Percentiles rank a stretch among this genome's conserved stretches.
Evolutionary conservation across 2,113 vertebrate species (phyloP).

Genomic region (Ramphastos sulfuratus): DNA sequence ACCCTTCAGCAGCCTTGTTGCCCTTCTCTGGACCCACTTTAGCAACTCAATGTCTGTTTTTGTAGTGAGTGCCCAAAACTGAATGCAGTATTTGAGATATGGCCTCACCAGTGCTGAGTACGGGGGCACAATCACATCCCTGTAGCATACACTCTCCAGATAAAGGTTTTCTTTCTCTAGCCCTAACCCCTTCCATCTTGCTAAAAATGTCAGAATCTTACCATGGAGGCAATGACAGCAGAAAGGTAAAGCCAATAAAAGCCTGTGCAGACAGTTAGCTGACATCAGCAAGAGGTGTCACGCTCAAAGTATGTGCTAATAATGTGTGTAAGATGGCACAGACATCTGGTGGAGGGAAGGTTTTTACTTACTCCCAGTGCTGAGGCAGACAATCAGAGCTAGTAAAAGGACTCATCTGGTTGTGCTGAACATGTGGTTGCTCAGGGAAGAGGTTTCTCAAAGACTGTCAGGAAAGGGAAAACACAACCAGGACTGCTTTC

Average conservation of each 20-base stretch:
- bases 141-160: background rate
- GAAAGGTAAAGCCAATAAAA: background rate
- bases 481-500: slow-evolving; percentile 11
- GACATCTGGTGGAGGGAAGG: background rate
- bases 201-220: background rate
- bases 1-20: no score
- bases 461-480: slow-evolving; percentile 52
- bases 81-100: no score
- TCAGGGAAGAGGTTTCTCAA: slow-evolving; percentile 55
- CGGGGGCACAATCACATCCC: no score
- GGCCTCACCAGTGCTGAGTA: no score
- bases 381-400: slow-evolving; percentile 21
- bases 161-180: background rate
- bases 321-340: background rate
- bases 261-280: background rate
- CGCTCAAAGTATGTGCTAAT: background rate
- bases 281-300: background rate
- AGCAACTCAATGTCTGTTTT: no score
- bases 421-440: slow-evolving; percentile 46
- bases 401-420: slow-evolving; percentile 31
- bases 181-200: no score
- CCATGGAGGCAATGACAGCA: background rate
- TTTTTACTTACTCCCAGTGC: background rate
- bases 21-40: no score
- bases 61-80: no score